Evolutionary conservation across 2,888 invertebrate species (phyloP), one percentile per base, ranked within the genome.

Genomic region (Xanthia icteritia): DNA sequence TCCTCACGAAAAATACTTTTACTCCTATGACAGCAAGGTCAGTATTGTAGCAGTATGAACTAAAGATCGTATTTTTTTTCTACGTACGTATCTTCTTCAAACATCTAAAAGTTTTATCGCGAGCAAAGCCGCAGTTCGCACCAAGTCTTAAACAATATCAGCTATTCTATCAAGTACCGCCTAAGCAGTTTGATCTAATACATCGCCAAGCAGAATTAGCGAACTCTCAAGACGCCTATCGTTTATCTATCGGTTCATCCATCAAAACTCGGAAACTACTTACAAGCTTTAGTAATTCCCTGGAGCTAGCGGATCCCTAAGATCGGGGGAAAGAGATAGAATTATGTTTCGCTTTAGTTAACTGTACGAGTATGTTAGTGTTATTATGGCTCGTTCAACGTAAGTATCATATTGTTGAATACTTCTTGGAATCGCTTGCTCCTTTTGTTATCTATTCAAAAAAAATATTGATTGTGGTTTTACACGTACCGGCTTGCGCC

Each of bases 201-300:
- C 69, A 86, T 66, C 68, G 76, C 63, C 39, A 36, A 11, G 69
- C 73, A 64, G 69, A 76, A 81, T 82, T 87, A 83, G 76, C 66
- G 4, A 70, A 83, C 71, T 89, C 89, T 84, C 89, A 23, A 61
- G 83, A 79, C 82, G 64, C 84, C 89, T 81, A 90, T 90, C 85
- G 76, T 76, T 86, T 85, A 84, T 88, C 77, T 81, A 81, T 73
- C 60, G 58, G 72, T 86, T 83, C 87, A 90, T 90, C 89, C 86
- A 90, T 90, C 89, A 90, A 84, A 88, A 85, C 77, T 84, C 73
- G 74, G 70, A 76, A 90, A 89, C 89, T 89, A 86, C 83, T 84
- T 83, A 83, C 79, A 85, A 70, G 82, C 83, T 86, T 70, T 68
- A 77, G 79, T 68, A 70, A 82, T 68, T 81, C 86, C 83, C 81